A percentile compares a stretch with the other conserved stretches of the same genome.
Conservation (phyloP, 2,113 vertebrate species). For the Malurus cyaneus region DNA sequence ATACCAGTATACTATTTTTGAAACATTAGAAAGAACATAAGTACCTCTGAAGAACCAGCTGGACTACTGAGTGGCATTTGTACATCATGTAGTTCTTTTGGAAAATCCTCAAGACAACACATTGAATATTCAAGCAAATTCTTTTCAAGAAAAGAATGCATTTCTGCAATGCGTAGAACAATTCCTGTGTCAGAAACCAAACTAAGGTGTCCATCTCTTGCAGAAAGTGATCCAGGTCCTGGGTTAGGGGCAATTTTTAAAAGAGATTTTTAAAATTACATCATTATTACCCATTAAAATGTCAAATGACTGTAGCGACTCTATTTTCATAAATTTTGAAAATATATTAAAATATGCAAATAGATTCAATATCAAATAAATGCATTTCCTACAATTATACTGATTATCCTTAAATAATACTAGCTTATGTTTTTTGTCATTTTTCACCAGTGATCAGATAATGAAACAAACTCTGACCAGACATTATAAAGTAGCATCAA, state of each 20-base stretch:
- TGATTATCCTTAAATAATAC: not conserved
- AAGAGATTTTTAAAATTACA: not conserved
- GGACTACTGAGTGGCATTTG: not conserved
- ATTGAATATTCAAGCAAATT: conserved; percentile 73
- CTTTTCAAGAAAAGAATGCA: conserved; percentile 78
- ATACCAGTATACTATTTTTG: not conserved
- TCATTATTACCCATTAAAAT: not conserved
- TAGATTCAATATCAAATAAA: not conserved
- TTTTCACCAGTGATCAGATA: not conserved
- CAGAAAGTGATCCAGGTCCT: conserved; percentile 40
- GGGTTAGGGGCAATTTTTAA: conserved; percentile 48
- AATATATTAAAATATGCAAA: not conserved
- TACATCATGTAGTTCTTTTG: conserved; percentile 58
- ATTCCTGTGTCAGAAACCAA: conserved; percentile 69
- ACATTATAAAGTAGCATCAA: not conserved
- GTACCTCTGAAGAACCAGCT: conserved; percentile 54
- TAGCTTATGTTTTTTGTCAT: not conserved
- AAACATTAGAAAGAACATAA: not conserved
- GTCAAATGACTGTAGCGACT: not conserved
- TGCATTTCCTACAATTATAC: not conserved
- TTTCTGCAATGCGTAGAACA: conserved; percentile 75
- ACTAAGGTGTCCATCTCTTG: conserved; percentile 61
- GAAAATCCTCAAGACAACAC: conserved; percentile 73
- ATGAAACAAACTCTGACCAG: not conserved
- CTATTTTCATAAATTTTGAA: not conserved